Evolutionary conservation across 2,797 vertebrate genomes (phyloP).

Genomic region (Paramormyrops hopkinsi): DNA sequence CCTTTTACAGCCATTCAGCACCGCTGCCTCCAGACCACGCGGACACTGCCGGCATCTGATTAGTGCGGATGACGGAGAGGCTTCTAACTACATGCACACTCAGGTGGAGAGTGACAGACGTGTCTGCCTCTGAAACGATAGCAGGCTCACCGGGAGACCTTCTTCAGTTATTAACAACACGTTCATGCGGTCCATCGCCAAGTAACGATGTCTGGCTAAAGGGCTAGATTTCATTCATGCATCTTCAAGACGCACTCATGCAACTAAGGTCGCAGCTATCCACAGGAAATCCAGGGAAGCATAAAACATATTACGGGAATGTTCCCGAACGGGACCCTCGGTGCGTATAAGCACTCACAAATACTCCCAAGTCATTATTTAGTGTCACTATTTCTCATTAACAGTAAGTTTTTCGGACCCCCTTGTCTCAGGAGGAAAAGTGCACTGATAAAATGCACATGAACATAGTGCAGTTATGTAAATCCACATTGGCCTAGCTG

Average conservation of each 20-base stretch:
- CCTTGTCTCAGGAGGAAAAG: not conserved
- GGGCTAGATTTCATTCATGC: not conserved
- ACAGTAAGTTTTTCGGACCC: not conserved
- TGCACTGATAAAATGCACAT: not conserved
- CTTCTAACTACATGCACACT: not conserved
- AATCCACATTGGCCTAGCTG: not conserved
- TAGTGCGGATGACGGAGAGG: constrained; percentile 5
- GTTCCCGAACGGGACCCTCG: not conserved
- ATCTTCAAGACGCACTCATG: not conserved
- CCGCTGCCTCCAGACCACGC: not conserved
- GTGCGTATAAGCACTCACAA: not conserved
- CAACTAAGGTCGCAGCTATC: not conserved
- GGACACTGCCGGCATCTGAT: not conserved
- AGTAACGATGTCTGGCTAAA: not conserved
- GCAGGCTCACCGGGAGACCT: not conserved
- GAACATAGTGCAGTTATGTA: not conserved
- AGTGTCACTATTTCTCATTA: not conserved
- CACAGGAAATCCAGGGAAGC: not conserved
- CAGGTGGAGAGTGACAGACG: constrained; percentile 11
- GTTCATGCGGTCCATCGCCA: not conserved
- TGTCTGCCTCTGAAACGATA: not conserved
- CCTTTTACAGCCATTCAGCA: not conserved
- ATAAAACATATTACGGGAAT: not conserved
- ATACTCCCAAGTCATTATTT: not conserved
- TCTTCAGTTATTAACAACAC: not conserved